These are phyloP conservation scores for Amphiprion ocellaris DNA, from an alignment of 2,113 vertebrate species.

Conservation along the genomic window DNA sequence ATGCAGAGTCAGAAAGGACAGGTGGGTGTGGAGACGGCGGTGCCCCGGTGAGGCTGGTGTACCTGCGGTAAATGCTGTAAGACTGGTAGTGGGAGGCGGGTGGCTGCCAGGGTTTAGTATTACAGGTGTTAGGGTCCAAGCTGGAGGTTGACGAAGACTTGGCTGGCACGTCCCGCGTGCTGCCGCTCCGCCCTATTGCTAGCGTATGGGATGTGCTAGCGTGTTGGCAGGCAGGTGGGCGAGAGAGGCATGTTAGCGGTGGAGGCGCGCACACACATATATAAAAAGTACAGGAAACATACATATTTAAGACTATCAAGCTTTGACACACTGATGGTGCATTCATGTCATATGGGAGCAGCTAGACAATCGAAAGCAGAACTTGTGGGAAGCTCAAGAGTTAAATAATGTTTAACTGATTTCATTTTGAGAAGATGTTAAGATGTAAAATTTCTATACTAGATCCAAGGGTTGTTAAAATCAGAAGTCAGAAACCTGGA, in stretches of 20 bases:
- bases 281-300: conserved; percentile 50
- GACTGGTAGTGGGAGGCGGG: conserved; percentile 86
- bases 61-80: conserved; percentile 89
- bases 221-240: conserved; percentile 74
- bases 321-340: conserved; percentile 38
- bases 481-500: neutral
- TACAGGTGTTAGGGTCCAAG: conserved; percentile 88
- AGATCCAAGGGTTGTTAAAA: neutral
- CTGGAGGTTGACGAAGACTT: conserved; percentile 89
- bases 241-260: conserved; percentile 83
- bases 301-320: conserved; percentile 53
- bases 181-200: conserved; percentile 87
- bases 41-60: conserved; percentile 62
- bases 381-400: neutral
- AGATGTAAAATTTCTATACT: neutral
- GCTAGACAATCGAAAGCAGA: neutral
- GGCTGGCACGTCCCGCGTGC: conserved; percentile 88
- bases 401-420: neutral
- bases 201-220: conserved; percentile 88
- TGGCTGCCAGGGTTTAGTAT: conserved; percentile 87
- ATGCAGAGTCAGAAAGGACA: conserved; percentile 39
- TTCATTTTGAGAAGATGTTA: neutral
- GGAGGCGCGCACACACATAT: conserved; percentile 67
- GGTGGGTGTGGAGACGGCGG: conserved; percentile 32
- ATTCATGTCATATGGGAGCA: conserved; percentile 41